Base-by-base conservation (phyloP, 1,140 invertebrate genomes). In the Pemphigus obesinymphae region DNA sequence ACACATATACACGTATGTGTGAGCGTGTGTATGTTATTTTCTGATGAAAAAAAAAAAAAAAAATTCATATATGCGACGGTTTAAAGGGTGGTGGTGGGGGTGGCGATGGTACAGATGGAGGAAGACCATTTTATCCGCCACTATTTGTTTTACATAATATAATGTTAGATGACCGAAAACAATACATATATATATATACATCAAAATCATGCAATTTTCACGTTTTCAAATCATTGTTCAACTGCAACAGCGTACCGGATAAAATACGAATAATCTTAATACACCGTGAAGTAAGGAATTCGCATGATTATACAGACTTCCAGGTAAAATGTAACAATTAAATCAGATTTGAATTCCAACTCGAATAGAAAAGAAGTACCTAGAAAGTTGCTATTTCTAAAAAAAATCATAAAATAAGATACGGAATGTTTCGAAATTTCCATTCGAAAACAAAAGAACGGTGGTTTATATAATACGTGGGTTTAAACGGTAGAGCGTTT, bases 101-200 rank as follows among this genome's bases (percentile, higher is more conserved):
- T 66, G 8, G 63, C 31, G 34, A 37, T 11, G n/a, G 45, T 2
- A 15, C 45, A 20, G 37, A n/a, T 15, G 23, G 43, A 23, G 23
- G 68, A 20, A 80, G 55, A 80, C 23, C 37, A 45, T 80, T 61
- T 80, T 61, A 80, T 80, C 76, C 55, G 17, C 23, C 7, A 55
- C 50, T 80, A 63, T 61, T 80, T 80, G 53, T 73, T 73, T 50
- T 73, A 73, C 76, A 80, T 61, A 80, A 61, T 34, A 73, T 72
- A 61, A 63, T 80, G 76, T 63, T 80, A 63, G 48, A 80, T 80
- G 76, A 45, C 55, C 55, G 23, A 45, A n/a, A n/a, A n/a, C n/a
- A n/a, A n/a, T n/a, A 61, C 34, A 31, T 31, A 45, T 11, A 80
- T 45, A 29, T 45, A 50, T 40, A 45, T 70, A 70, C 29, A 70